These are phyloP conservation scores for Drosophila kanekoi DNA, from an alignment of 2,888 invertebrate genomes.

Conservation along the genomic window DNA sequence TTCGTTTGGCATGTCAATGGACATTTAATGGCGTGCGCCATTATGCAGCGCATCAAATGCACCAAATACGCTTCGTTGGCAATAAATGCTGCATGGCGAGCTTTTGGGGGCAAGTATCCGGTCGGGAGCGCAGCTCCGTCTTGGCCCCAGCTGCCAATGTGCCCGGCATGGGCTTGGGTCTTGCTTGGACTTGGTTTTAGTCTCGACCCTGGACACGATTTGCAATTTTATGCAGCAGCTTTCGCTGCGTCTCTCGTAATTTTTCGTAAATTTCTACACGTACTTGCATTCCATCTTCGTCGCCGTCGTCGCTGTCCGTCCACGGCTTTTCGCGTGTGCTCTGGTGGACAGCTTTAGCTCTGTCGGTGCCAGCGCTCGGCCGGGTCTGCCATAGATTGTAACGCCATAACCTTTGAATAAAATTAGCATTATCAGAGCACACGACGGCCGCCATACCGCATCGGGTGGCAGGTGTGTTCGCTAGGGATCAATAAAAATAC, in stretches of 20 bases:
- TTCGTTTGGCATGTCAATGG: constrained; percentile 78
- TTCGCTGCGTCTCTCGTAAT: constrained; percentile 72
- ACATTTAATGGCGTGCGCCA: constrained; percentile 82
- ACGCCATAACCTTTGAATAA: constrained; percentile 80
- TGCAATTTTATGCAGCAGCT: constrained; percentile 77
- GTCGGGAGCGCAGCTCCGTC: constrained; percentile 28
- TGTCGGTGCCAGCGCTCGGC: constrained; percentile 14
- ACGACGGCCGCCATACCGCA: constrained; percentile 38
- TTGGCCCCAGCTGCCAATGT: constrained; percentile 56
- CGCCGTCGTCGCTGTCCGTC: constrained; percentile 40
- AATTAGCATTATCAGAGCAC: constrained; percentile 74
- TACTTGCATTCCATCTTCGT: constrained; percentile 82
- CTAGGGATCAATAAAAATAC: constrained; percentile 72
- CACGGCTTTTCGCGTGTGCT: constrained; percentile 14
- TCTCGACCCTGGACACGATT: constrained; percentile 69
- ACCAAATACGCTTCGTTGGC: constrained; percentile 82
- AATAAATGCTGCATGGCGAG: constrained; percentile 80
- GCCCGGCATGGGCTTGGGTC: constrained; percentile 18
- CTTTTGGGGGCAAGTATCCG: constrained; percentile 31
- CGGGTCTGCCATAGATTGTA: constrained; percentile 53
- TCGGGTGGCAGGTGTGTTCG: constrained; percentile 57
- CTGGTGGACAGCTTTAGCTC: constrained; percentile 9
- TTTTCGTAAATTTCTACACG: constrained; percentile 81
- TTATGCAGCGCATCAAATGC: constrained; percentile 83
- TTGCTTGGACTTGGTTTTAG: constrained; percentile 38